Conservation (phyloP, 2,888 invertebrate species). For the Aelia acuminata region DNA sequence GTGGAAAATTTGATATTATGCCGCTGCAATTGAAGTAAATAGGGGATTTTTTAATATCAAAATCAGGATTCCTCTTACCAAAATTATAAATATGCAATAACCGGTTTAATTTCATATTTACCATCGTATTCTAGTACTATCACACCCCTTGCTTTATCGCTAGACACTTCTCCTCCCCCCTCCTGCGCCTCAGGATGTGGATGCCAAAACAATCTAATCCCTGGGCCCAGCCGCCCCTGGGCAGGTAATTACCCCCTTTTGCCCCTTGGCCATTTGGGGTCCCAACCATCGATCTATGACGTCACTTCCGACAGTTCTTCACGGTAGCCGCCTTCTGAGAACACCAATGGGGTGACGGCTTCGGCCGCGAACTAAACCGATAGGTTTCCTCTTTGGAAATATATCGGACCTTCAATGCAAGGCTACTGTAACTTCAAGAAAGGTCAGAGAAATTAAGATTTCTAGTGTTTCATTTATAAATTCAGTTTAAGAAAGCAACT, state of each 20-base stretch:
- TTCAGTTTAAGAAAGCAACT: no score
- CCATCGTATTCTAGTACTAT: not conserved
- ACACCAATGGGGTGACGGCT: not conserved
- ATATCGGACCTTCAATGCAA: no score
- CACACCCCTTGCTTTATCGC: not conserved
- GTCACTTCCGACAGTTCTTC: slow-evolving; percentile 49
- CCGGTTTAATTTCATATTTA: not conserved
- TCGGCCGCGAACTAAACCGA: not conserved
- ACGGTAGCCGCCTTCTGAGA: not conserved
- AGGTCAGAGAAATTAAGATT: no score
- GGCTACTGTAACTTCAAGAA: no score
- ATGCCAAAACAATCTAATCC: slow-evolving; percentile 24
- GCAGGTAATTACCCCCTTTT: slow-evolving; percentile 17
- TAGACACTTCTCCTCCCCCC: not conserved
- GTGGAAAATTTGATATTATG: no score
- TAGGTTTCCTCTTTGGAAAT: not conserved
- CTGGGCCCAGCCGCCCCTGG: not conserved
- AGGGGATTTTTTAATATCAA: no score
- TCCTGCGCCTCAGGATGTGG: not conserved
- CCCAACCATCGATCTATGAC: slow-evolving; percentile 50
- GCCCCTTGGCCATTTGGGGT: slow-evolving; percentile 50
- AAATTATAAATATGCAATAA: no score
- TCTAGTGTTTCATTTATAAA: no score
- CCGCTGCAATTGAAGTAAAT: no score
- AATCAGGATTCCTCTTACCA: no score